Evolutionary conservation across 2,113 vertebrate species (phyloP).

Genomic region (Neodon shergylaensis): DNA sequence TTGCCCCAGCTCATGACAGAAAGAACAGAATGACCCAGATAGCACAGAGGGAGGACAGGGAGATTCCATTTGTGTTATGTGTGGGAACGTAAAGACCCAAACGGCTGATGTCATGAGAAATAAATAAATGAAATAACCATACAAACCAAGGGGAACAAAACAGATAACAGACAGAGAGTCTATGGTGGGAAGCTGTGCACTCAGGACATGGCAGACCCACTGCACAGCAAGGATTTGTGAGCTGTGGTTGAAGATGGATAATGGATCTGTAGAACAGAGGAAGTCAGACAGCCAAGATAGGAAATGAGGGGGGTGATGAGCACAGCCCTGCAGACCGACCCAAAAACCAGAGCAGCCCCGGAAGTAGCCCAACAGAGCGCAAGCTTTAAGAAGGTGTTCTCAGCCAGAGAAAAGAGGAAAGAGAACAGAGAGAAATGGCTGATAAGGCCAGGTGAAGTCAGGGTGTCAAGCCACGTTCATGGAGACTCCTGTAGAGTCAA

Average conservation of each 20-base stretch:
- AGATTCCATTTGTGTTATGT: neutral
- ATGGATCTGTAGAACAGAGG: neutral
- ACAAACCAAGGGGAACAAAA: neutral
- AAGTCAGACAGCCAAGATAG: neutral
- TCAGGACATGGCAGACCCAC: neutral
- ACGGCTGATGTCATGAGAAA: neutral
- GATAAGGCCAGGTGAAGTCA: neutral
- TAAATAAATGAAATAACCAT: neutral
- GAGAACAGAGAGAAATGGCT: neutral
- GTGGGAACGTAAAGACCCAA: neutral
- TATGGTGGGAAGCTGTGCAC: neutral
- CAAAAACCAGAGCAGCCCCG: neutral
- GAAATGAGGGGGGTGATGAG: neutral
- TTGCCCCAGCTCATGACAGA: neutral
- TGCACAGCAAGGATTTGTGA: neutral
- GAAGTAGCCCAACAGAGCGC: neutral
- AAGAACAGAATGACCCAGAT: neutral
- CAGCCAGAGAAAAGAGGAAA: neutral
- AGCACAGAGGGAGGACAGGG: neutral
- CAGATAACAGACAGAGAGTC: neutral
- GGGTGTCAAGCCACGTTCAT: neutral
- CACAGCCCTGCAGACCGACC: neutral
- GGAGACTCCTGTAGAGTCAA: neutral
- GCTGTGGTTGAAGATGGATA: neutral
- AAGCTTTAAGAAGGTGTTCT: neutral